Evolutionary conservation across 2,888 invertebrate genomes (phyloP).

Genomic region (Rosalia funebris): DNA sequence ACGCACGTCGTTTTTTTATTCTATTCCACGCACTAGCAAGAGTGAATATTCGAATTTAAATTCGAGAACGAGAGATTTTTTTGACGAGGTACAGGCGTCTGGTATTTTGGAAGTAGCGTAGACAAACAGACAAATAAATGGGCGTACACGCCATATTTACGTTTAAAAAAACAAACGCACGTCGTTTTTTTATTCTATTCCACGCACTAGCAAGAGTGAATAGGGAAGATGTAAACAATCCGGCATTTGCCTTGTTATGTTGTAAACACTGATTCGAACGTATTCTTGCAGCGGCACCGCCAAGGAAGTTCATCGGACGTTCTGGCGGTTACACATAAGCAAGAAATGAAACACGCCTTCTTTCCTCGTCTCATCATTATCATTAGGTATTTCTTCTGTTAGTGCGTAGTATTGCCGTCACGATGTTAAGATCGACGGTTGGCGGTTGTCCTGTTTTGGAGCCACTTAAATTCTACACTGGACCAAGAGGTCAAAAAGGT

Average conservation of each 20-base stretch:
- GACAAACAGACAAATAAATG: not conserved
- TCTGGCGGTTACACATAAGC: constrained; percentile 33
- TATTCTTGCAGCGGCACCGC: constrained; percentile 14
- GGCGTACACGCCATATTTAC: not conserved
- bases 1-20: not conserved
- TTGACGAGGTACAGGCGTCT: no score
- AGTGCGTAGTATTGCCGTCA: constrained; percentile 18
- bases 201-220: not conserved
- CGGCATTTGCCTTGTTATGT: constrained; percentile 5
- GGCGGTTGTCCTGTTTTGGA: constrained; percentile 19
- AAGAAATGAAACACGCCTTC: constrained; percentile 21
- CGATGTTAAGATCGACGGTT: constrained; percentile 22
- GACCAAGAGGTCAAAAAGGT: constrained; percentile 23
- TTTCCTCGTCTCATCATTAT: constrained; percentile 26
- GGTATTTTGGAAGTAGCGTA: no score
- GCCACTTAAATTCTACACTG: constrained; percentile 20
- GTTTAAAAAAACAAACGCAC: not conserved
- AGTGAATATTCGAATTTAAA: no score
- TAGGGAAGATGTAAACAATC: not conserved
- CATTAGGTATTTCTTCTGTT: constrained; percentile 26
- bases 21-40: not conserved
- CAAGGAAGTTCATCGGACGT: constrained; percentile 36
- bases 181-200: not conserved
- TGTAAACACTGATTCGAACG: constrained; percentile 22
- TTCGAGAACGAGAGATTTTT: no score